Conservation (phyloP, 2,888 invertebrate species). For the Drosophila mimica region DNA sequence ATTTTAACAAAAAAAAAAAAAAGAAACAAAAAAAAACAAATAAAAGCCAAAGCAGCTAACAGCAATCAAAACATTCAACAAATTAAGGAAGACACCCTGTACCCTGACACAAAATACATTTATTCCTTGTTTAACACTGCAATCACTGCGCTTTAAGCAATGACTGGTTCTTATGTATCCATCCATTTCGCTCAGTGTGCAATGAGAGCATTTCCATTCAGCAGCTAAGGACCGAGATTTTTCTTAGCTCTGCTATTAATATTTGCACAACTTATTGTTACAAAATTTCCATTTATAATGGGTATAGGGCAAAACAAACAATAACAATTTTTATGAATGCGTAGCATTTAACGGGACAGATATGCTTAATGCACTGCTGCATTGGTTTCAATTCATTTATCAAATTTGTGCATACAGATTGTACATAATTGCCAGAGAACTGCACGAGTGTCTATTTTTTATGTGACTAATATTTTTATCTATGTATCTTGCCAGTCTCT, state of each 20-base stretch:
- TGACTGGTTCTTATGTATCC: too few species aligned
- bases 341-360: constrained; percentile 1
- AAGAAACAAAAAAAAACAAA: not conserved
- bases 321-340: not conserved
- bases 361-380: constrained; percentile 1
- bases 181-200: not conserved
- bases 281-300: not conserved
- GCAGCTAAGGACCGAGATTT: not conserved
- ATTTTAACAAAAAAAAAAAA: not conserved
- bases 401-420: constrained; percentile 5
- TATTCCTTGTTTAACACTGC: not conserved
- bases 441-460: not conserved
- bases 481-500: not conserved
- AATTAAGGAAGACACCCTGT: not conserved
- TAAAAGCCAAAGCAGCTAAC: constrained; percentile 9
- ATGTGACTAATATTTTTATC: not conserved
- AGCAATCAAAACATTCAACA: constrained; percentile 3
- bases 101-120: not conserved
- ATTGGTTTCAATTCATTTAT: constrained; percentile 2
- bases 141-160: not conserved
- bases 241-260: not conserved
- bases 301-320: not conserved
- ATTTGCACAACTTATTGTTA: not conserved
- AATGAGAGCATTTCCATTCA: not conserved
- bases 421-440: constrained; percentile 3